Evolutionary conservation across 2,888 invertebrate genomes (phyloP), one percentile per base, ranked within the genome.

Genomic region (Eupithecia abbreviata): DNA sequence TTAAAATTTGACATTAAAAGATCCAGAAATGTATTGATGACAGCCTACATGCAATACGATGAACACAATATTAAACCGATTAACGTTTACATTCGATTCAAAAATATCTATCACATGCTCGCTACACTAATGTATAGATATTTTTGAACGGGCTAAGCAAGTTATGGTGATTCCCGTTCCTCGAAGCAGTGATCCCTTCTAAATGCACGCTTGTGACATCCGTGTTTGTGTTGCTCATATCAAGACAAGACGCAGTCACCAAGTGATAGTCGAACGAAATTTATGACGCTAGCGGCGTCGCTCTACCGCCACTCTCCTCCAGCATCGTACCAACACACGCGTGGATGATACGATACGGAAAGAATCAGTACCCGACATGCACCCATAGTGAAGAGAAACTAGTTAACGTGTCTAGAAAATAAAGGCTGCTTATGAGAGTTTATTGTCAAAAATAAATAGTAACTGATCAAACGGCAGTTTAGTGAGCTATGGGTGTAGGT

Each of bases 151-250:
- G 18, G 65, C 76, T 73, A 87, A 86, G 80, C 82, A 80, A 84
- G 83, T 84, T 81, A 84, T 84, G 82, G 92, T 91, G 90, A 90
- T 85, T 84, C 90, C 93, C 90, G 89, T 91, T 92, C 92, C 93
- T 91, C 89, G 86, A 87, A 94, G 95, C 95, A 90, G 94, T 95
- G 94, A 92, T 84, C 91, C 92, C 90, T 86, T 89, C 85, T 89
- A 88, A 77, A 92, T 92, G 93, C 93, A 92, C 93, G 92, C 89
- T 87, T 88, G 93, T 93, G 93, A 89, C 88, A 86, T 87, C 90
- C 85, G 87, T 85, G 89, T 86, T 87, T 87, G 91, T 92, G 87
- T 92, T 93, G 92, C 92, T 79, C 80, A 86, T 85, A 87, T 85
- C 83, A 86, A 85, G 86, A 72, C 78, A 90, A 88, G 88, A 74